Evolutionary conservation across 2,113 vertebrate genomes (phyloP).

Genomic region (Hymenochirus boettgeri): DNA sequence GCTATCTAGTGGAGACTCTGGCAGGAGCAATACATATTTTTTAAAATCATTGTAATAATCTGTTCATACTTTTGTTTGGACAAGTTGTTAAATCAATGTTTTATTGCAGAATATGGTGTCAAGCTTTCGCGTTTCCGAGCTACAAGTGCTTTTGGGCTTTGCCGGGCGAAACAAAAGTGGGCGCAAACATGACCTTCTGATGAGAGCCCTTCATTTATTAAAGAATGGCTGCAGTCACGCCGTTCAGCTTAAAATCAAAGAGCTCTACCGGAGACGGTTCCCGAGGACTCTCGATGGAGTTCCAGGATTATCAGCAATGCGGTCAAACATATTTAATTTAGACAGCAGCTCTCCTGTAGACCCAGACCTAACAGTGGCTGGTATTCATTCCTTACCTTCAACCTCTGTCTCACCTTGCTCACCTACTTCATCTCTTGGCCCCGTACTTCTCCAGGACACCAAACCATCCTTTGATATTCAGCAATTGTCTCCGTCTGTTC

Average conservation of each 20-base stretch:
- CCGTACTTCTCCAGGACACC: constrained; percentile 64
- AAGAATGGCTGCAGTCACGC: constrained; percentile 79
- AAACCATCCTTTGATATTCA: constrained; percentile 85
- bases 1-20: too few relatives aligned
- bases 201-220: constrained; percentile 77
- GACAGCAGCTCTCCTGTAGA: constrained; percentile 61
- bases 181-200: constrained; percentile 80
- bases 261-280: constrained; percentile 74
- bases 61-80: too few relatives aligned
- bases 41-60: too few relatives aligned
- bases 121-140: constrained; percentile 82
- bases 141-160: constrained; percentile 82
- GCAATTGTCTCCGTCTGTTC: constrained; percentile 76
- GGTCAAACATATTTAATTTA: constrained; percentile 55
- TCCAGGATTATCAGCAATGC: constrained; percentile 60
- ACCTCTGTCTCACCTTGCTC: constrained; percentile 61
- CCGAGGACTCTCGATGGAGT: constrained; percentile 70
- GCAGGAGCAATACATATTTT: too few relatives aligned
- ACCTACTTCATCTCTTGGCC: constrained; percentile 60
- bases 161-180: constrained; percentile 82
- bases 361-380: constrained; percentile 57
- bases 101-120: constrained; percentile 79
- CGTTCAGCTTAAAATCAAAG: constrained; percentile 76
- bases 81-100: too few relatives aligned
- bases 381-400: constrained; percentile 62